Conservation (phyloP, 2,888 invertebrate species). For the Campaea margaritaria region DNA sequence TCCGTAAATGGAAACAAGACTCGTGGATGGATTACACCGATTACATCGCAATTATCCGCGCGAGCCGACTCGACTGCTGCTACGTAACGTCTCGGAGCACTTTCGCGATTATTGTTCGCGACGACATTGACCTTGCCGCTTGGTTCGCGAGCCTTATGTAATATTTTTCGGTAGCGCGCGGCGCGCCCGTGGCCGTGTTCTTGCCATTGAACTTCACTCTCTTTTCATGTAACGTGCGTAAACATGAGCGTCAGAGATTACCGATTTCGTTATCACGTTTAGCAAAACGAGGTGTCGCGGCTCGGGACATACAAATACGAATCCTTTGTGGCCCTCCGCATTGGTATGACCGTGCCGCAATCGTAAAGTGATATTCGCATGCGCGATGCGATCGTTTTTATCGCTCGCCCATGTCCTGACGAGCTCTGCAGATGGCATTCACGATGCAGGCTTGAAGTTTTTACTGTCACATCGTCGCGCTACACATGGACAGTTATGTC, state of each 20-base stretch:
- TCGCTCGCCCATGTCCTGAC: constrained; percentile 61
- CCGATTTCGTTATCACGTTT: constrained; percentile 55
- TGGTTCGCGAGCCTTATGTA: constrained; percentile 64
- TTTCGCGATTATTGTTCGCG: constrained; percentile 81
- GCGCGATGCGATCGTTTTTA: constrained; percentile 71
- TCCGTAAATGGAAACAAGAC: constrained; percentile 81
- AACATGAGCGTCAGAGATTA: constrained; percentile 52
- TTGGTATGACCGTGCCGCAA: constrained; percentile 54
- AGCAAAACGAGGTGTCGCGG: constrained; percentile 45
- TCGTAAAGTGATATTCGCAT: constrained; percentile 67
- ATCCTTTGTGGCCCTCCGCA: constrained; percentile 37
- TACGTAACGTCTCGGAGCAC: constrained; percentile 72
- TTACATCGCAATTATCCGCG: constrained; percentile 82
- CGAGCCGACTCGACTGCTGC: constrained; percentile 60
- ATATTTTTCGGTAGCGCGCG: constrained; percentile 53
- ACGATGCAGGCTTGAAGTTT: constrained; percentile 66
- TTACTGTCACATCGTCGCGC: constrained; percentile 60
- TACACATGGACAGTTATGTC: constrained; percentile 65
- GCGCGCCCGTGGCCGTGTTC: constrained; percentile 63
- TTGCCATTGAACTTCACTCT: constrained; percentile 67
- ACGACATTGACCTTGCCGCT: constrained; percentile 78
- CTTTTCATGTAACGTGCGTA: constrained; percentile 56
- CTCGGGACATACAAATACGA: constrained; percentile 42
- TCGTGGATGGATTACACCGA: constrained; percentile 81
- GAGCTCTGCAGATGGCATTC: constrained; percentile 70